These are phyloP conservation scores for Atethmia centrago DNA, from an alignment of 2,888 invertebrate genomes.

Conservation along the genomic window DNA sequence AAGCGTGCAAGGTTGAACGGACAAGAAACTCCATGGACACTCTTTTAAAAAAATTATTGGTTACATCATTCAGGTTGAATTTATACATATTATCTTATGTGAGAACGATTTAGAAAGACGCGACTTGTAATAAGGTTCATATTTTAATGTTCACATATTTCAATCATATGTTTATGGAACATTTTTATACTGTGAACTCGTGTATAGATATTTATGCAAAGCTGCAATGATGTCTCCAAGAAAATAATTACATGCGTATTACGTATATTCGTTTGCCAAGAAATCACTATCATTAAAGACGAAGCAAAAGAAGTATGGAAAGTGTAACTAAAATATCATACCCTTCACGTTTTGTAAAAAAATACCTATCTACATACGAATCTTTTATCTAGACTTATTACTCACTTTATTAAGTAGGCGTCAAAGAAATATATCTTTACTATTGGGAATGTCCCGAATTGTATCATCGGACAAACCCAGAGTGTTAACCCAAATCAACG, in stretches of 20 bases:
- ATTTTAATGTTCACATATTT: not conserved
- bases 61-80: no score
- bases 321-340: not conserved
- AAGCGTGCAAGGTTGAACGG: no score
- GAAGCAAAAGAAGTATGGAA: not conserved
- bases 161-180: not conserved
- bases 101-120: no score
- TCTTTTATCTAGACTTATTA: not conserved
- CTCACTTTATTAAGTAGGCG: not conserved
- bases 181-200: not conserved
- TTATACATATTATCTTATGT: no score
- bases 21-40: no score
- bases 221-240: no score
- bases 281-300: no score
- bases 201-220: no score
- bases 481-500: not conserved
- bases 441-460: not conserved
- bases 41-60: no score
- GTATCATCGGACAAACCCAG: not conserved
- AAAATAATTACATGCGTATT: no score
- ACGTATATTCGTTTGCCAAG: no score
- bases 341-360: not conserved
- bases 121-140: not conserved
- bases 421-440: not conserved
- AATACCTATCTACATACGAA: not conserved